phyloP scores from a whole-genome alignment of 1,140 invertebrate species.

The Euura lappo region DNA sequence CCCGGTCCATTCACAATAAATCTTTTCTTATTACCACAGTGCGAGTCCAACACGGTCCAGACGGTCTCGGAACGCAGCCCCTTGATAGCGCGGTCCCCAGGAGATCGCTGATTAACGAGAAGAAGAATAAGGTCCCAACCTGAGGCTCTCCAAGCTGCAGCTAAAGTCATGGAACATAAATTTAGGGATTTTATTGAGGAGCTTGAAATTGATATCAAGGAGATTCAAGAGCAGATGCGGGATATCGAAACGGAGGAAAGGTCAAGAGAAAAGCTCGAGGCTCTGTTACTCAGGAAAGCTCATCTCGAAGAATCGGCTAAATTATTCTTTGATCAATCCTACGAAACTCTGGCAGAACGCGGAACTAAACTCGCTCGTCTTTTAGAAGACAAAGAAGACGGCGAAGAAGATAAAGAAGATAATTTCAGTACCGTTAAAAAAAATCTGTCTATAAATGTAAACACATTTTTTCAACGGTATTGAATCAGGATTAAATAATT shows the following conservation, averaged over 20 bases:
- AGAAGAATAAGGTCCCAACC: conserved; percentile 24
- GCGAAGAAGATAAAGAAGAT: too few species aligned
- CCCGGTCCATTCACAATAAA: too few species aligned
- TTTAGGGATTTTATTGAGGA: conserved; percentile 35
- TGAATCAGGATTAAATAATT: too few species aligned
- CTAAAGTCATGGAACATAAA: conserved; percentile 33
- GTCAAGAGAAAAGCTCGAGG: conserved; percentile 39
- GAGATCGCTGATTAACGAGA: conserved; percentile 38
- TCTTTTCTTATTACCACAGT: conserved; percentile 10
- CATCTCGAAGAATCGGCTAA: too few species aligned
- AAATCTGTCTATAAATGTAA: too few species aligned
- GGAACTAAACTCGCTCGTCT: conserved; percentile 22
- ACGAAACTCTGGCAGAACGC: conserved; percentile 33
- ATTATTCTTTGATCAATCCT: too few species aligned
- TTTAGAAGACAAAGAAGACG: too few species aligned
- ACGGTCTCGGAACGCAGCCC: not conserved
- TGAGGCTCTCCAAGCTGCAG: conserved; percentile 32
- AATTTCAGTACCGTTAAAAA: too few species aligned
- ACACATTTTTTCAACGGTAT: too few species aligned
- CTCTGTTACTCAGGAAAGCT: too few species aligned
- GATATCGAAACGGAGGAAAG: conserved; percentile 17
- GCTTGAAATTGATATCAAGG: conserved; percentile 32
- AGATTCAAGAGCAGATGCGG: conserved; percentile 26
- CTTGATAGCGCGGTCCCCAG: conserved; percentile 16
- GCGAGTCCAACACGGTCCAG: conserved; percentile 13